Evolutionary conservation across 1,140 invertebrate species (phyloP), one percentile per base, ranked within the genome.

Genomic region (Hydropsyche tenuis): DNA sequence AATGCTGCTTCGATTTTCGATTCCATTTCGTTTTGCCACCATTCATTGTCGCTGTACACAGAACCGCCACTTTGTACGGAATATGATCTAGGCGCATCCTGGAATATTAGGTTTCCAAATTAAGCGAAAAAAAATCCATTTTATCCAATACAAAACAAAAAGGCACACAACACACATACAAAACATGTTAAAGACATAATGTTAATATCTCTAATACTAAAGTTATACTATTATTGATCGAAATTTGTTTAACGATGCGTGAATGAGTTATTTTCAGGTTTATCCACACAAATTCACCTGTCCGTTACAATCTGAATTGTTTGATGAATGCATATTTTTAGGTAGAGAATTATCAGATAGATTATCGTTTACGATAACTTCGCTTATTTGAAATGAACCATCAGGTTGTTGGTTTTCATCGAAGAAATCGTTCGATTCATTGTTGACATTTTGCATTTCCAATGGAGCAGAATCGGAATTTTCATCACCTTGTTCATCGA

Each of bases 1-100:
- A 85, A 78, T 14, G 85, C 82, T 53, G 85, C 75, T 75, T 86
- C 85, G 81, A 85, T 84, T 80, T 86, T 86, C 63, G 81, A 83
- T 78, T 85, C 85, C 53, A 85, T 82, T 78, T 86, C 85, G 78
- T 82, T 85, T 74, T 85, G 84, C 84, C 83, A 86, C 45, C 85
- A 78, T 69, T 86, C 84, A 79, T 84, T 86, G n/a, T 86, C 84
- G 65, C 85, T 85, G 73, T 84, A 86, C 4, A 80, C 79, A 9
- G 85, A 86, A 16, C 80, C 83, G 66, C 84, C 85, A 71, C 85
- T 86, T 75, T 85, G 84, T n/a, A 81, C 83, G 4, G 85, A 86
- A 14, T 82, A 80, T 0, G 85, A 83, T 20, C 76, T 37, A 11
- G 82, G 80, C 2, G 71, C 71, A 48, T 78, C 74, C 77, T 75